Percentiles rank a stretch among this genome's conserved stretches.
Conservation (phyloP, 92 coral and sea anemone genomes). For the Desmophyllum pertusum region DNA sequence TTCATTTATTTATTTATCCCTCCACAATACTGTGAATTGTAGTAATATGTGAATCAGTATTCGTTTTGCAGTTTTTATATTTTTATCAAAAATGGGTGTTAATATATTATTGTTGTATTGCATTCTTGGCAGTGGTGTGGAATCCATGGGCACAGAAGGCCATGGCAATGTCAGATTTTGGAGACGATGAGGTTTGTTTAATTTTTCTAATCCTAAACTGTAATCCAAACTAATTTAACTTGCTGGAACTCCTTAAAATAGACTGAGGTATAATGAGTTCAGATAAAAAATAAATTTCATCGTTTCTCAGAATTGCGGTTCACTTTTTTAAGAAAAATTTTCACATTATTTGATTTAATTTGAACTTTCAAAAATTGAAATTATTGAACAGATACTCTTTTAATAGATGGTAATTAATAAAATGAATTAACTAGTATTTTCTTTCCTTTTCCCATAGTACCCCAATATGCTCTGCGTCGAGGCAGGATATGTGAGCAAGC, state of each 20-base stretch:
- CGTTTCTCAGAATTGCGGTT: no score
- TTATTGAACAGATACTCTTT: no score
- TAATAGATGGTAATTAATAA: no score
- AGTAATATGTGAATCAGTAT: no score
- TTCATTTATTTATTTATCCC: no score
- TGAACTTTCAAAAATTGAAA: no score
- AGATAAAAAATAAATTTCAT: no score
- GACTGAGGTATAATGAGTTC: neutral
- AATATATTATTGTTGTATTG: neutral
- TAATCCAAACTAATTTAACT: neutral
- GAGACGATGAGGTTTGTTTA: slow-evolving; percentile 85
- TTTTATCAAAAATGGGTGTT: neutral
- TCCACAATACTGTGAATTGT: no score
- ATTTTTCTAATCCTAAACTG: no score
- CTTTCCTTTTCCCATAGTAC: slow-evolving; percentile 56
- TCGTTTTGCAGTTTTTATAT: neutral
- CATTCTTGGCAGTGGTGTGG: slow-evolving; percentile 79
- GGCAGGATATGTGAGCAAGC: slow-evolving; percentile 88
- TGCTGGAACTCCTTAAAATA: neutral
- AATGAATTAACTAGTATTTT: no score
- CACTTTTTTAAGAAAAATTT: no score
- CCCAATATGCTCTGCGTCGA: slow-evolving; percentile 95
- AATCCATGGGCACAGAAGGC: slow-evolving; percentile 98
- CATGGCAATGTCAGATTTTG: slow-evolving; percentile 93
- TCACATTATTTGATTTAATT: no score